Base-by-base conservation (phyloP, 2,888 invertebrate species). In the Drosophila nigricruria region DNA sequence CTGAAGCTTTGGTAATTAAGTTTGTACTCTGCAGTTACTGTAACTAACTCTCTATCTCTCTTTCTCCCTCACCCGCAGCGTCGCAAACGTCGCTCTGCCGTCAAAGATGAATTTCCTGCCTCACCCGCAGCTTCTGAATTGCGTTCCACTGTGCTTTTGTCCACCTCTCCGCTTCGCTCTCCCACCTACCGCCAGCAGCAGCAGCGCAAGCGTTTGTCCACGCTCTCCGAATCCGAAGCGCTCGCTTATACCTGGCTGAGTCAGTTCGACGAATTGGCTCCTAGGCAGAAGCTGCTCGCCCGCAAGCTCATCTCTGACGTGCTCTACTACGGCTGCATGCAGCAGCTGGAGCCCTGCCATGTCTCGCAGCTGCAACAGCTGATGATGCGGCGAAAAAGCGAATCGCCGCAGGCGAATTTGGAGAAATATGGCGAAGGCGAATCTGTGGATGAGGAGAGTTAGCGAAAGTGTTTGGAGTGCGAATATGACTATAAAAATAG, bases 321-420 rank as follows among this genome's bases (percentile, higher is more conserved):
- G 34, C 73, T 74, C 32, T 79, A 71, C 18, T 68, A 79, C 27
- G 83, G 80, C n/a, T 79, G 79, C 50, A 32, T 82, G 72, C 50
- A 63, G 14, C 68, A 80, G 30, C 38, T 79, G 53, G 23, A 61
- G n/a, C 71, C 82, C 0, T 27, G 27, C 2, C 82, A 79, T 25
- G 80, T 79, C 0, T 6, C 62, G 8, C 67, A 72, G 18, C 36
- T 79, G 54, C 82, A 82, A 23, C 53, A 66, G 18, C 18, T 79
- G 42, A 63, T 79, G 57, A 50, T 16, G 38, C 36, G n/a, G 10
- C n/a, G 25, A 42, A 47, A n/a, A 32, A 47, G 27, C 30, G 18
- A 32, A 10, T 49, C 60, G 8, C 59, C 40, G 0, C 49, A 25
- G 23, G 36, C 52, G 23, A 52, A 36, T 25, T 3, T 32, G 34